phyloP scores from a whole-genome alignment of 2,113 vertebrate species.

The Megaceryle maxima region DNA sequence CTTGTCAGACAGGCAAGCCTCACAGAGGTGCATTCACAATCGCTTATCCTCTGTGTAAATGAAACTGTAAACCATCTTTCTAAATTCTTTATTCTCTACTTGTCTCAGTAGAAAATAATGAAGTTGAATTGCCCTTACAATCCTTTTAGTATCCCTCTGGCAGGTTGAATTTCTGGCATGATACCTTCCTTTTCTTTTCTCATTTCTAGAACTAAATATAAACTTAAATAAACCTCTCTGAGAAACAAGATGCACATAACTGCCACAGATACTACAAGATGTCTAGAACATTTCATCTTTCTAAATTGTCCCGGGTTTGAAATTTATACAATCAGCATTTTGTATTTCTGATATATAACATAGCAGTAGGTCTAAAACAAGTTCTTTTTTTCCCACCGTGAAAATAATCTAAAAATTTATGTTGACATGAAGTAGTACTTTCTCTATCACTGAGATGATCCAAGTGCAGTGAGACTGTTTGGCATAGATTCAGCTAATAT shows the following conservation, averaged over 20 bases:
- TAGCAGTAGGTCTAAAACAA: not conserved
- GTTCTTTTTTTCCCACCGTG: not conserved
- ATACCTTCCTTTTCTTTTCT: not conserved
- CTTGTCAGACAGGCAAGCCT: not conserved
- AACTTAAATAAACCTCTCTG: not conserved
- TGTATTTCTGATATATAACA: not conserved
- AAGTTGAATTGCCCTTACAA: not conserved
- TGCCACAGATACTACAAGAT: not conserved
- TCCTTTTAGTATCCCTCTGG: not conserved
- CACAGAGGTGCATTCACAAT: not conserved
- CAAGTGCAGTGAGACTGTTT: slow-evolving; percentile 20
- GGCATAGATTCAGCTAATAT: slow-evolving; percentile 50
- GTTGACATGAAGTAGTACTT: slow-evolving; percentile 28
- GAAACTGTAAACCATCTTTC: not conserved
- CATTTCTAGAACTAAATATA: not conserved
- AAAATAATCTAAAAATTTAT: slow-evolving; percentile 52
- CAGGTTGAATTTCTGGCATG: not conserved
- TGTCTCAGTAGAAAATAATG: not conserved
- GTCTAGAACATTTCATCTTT: not conserved
- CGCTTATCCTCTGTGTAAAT: not conserved
- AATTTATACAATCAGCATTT: slow-evolving; percentile 17
- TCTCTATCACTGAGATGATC: slow-evolving; percentile 2
- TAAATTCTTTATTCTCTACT: not conserved
- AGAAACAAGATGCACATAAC: not conserved
- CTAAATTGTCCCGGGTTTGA: not conserved